Evolutionary conservation across 1,140 invertebrate species (phyloP).

Genomic region (Colletes latitarsis): DNA sequence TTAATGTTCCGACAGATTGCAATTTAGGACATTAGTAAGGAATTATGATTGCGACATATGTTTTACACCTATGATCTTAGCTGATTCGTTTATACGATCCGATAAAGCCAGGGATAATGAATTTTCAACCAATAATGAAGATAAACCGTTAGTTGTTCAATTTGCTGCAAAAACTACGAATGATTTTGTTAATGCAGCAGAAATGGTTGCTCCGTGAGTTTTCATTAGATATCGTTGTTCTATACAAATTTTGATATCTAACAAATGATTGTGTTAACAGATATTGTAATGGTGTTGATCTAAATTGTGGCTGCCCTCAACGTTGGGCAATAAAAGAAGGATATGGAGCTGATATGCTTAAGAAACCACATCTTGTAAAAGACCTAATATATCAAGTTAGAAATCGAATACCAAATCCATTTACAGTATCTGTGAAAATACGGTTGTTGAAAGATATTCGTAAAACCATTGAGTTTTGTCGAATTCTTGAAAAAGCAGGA

Average conservation of each 20-base stretch:
- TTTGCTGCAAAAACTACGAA: conserved; percentile 94
- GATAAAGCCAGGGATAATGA: conserved; percentile 93
- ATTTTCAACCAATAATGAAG: conserved; percentile 90
- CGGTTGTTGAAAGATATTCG: conserved; percentile 85
- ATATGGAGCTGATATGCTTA: conserved; percentile 92
- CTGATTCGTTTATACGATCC: conserved; percentile 95
- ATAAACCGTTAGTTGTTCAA: conserved; percentile 94
- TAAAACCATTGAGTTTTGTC: conserved; percentile 88
- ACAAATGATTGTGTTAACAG: conserved; percentile 74
- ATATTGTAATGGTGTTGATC: conserved; percentile 93
- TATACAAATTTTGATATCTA: not conserved
- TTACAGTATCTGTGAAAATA: conserved; percentile 96
- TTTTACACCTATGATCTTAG: conserved; percentile 98
- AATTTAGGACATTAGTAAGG: conserved; percentile 91
- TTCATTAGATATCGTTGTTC: conserved; percentile 21
- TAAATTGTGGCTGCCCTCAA: conserved; percentile 99
- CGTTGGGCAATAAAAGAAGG: conserved; percentile 96
- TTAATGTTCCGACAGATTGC: conserved; percentile 84
- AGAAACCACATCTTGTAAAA: conserved; percentile 91
- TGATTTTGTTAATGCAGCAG: conserved; percentile 92
- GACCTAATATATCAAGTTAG: conserved; percentile 90
- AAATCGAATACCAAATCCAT: conserved; percentile 87
- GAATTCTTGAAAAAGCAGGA: conserved; percentile 91
- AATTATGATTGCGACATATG: conserved; percentile 94
- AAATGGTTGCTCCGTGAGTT: conserved; percentile 90